Evolutionary conservation across 2,113 vertebrate species (phyloP).

Genomic region (Ibidorhyncha struthersii): DNA sequence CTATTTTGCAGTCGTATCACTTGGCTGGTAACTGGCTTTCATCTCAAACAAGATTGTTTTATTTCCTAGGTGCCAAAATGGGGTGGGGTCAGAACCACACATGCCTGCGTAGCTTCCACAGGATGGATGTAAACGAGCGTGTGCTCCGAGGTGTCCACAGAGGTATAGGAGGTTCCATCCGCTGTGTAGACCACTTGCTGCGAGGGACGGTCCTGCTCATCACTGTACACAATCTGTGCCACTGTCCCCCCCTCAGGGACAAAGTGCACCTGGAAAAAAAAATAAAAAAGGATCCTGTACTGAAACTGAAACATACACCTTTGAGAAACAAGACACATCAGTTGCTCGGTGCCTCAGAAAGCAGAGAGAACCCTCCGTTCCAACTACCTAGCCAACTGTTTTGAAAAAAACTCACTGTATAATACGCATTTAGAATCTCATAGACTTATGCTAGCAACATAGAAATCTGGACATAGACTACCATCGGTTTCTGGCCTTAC

Average conservation of each 20-base stretch:
- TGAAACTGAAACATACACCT: not conserved
- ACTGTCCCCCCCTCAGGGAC: slow-evolving; percentile 86
- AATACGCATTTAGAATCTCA: not conserved
- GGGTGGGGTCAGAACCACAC: slow-evolving; percentile 24
- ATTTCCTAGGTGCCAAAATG: not conserved
- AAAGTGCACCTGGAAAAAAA: slow-evolving; percentile 87
- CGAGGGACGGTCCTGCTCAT: slow-evolving; percentile 85
- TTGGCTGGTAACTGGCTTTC: not conserved
- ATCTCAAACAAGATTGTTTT: not conserved
- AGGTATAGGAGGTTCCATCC: slow-evolving; percentile 93
- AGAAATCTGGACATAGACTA: not conserved
- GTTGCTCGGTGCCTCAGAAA: not conserved
- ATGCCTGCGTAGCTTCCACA: slow-evolving; percentile 91
- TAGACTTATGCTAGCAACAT: not conserved
- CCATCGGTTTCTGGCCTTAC: not conserved
- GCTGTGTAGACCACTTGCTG: slow-evolving; percentile 95
- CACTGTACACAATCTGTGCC: slow-evolving; percentile 95
- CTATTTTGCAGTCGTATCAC: not conserved
- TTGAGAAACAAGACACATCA: not conserved
- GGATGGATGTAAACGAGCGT: slow-evolving; percentile 97
- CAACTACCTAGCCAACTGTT: not conserved
- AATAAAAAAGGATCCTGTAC: not conserved
- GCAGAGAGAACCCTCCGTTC: not conserved
- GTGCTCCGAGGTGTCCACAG: slow-evolving; percentile 94
- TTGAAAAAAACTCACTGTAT: not conserved